Base-by-base conservation (phyloP, 2,797 vertebrate genomes). In the Gymnoscopelus microlampas region DNA sequence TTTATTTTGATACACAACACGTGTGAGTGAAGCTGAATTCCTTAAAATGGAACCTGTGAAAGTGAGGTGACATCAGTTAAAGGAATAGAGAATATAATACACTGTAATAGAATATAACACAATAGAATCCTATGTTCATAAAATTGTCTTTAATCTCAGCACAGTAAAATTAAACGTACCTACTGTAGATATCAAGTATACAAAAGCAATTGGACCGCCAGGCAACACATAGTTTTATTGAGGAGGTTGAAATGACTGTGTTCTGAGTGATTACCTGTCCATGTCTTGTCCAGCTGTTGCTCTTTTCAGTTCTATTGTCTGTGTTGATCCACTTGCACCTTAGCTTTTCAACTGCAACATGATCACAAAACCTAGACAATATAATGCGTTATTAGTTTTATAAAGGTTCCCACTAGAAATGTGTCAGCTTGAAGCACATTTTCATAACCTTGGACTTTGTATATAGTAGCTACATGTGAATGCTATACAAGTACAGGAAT, bases 31-130 rank as follows among this genome's bases (percentile, higher is more conserved):
- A 50, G 50, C 35, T 79, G 57, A 67, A 81, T 50, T 53, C 59
- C 10, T 55, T 74, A 0, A 88, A 70, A 57, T 81, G 84, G 62
- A 83, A 86, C 71, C 89, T 90, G 83, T 74, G 39, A 76, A 78
- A 77, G 11, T 24, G 4, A 72, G 0, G 23, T 29, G 24, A 26
- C 32, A 4, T 76, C 1, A 81, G 23, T 71, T 11, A 60, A 51
- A 61, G 50, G 5, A n/a, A 15, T 26, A 26, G 11, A 29, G 29
- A 9, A 44, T 44, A 44, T 44, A 44, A 44, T 44, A 44, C 8
- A 44, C 8, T 44, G 39, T 44, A 51, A 51, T 51, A 50, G 50
- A 51, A 51, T 13, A n/a, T 1, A 51, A 51, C 48, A 50, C 50
- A 51, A 44, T 44, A 44, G 7, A 44, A 44, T 44, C 9, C 39